Percentiles rank a stretch among this genome's conserved stretches.
Evolutionary conservation across 2,113 vertebrate species (phyloP).

Genomic region (Telmatochromis brichardi): DNA sequence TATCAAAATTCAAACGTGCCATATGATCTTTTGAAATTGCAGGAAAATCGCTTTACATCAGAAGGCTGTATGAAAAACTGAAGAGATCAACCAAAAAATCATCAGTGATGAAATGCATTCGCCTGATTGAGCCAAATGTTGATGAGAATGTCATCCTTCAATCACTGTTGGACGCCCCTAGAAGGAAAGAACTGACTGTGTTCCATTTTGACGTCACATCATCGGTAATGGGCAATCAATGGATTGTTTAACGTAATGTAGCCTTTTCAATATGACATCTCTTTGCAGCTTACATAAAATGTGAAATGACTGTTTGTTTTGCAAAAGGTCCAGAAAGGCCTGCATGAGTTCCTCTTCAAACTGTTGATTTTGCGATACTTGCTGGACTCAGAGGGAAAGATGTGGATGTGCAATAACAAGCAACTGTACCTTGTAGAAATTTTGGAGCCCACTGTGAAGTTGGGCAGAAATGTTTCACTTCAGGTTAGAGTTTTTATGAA

Average conservation of each 20-base stretch:
- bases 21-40: background rate
- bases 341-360: slow-evolving; percentile 89
- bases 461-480: slow-evolving; percentile 32
- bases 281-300: background rate
- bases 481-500: slow-evolving; percentile 51
- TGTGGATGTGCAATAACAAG: slow-evolving; percentile 81
- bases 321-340: slow-evolving; percentile 80
- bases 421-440: slow-evolving; percentile 88
- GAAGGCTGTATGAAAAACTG: slow-evolving; percentile 75
- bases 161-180: slow-evolving; percentile 61
- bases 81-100: background rate
- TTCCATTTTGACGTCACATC: slow-evolving; percentile 93
- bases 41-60: slow-evolving; percentile 94
- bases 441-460: slow-evolving; percentile 56
- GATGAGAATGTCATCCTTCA: slow-evolving; percentile 80
- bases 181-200: slow-evolving; percentile 66
- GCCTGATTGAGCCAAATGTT: slow-evolving; percentile 78
- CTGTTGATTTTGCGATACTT: slow-evolving; percentile 83
- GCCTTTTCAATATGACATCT: background rate
- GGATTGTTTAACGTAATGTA: background rate
- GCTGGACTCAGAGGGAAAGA: slow-evolving; percentile 77
- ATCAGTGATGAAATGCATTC: slow-evolving; percentile 73
- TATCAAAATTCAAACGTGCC: background rate
- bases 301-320: background rate
- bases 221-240: slow-evolving; percentile 69